Base-by-base conservation (phyloP, 2,888 invertebrate species). In the Drosophila bunnanda region DNA sequence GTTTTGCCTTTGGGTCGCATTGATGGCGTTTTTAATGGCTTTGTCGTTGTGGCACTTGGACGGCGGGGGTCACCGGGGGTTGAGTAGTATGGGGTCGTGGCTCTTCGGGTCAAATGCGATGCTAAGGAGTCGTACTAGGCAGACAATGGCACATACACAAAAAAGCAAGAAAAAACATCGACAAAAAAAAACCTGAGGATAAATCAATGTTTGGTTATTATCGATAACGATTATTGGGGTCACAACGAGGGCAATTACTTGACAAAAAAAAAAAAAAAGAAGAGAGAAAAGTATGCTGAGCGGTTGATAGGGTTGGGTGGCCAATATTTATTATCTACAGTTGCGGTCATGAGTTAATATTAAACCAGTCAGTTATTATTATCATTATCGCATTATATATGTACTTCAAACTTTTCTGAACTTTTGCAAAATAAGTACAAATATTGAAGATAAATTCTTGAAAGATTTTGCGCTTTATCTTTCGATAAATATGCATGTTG, bases 11-110 rank as follows among this genome's bases (percentile, higher is more conserved):
- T 41, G 66, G 64, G 32, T 79, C 62, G 64, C 78, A 76, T 82
- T 86, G 88, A 88, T 88, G 69, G 75, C 83, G 75, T 81, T 83
- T 89, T 87, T 83, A 87, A 88, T 87, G 89, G 89, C 88, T 68
- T 75, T 71, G 53, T 64, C 75, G 50, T 52, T 75, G 76, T 79
- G 72, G 54, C 62, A 75, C 65, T 86, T 78, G 66, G 70, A 77
- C 77, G 58, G 43, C 79, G 53, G 43, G 43, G 71, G 72, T 75
- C 75, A 75, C 25, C n/a, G 50, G 55, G 50, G 55, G 38, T 32
- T 34, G 13, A 36, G 53, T 58, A 15, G 46, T 56, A 12, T 55
- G 36, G 46, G 38, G 25, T 8, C n/a, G 4, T 39, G 17, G 39
- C 22, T 30, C n/a, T 41, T 41, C 25, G 46, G 74, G 75, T 73